Base-by-base conservation (phyloP, 30 jellyfish, hydroid and myxozoan genomes). In the Turritopsis dohrnii region DNA sequence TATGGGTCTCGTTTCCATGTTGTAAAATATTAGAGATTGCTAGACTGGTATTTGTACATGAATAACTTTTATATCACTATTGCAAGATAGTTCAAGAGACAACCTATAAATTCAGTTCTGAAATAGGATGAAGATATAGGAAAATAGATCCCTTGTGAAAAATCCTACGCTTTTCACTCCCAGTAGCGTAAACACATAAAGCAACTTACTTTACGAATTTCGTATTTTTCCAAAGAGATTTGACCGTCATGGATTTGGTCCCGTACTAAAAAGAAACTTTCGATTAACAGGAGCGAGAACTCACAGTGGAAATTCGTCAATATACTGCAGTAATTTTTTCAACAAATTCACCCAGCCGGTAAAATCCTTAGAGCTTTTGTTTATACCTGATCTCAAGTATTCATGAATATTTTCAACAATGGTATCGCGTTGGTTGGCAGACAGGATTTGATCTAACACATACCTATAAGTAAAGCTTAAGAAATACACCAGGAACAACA, bases 331-430 rank as follows among this genome's bases (percentile, higher is more conserved):
- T n/a, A n/a, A n/a, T n/a, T n/a, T n/a, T n/a, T n/a, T n/a, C n/a
- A n/a, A 21, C 83, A 28, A 21, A 1, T 31, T 74, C 83, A 74
- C 26, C 83, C 27, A 21, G 19, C 8, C 19, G 83, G 16, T 52
- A n/a, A 19, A 52, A n/a, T n/a, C n/a, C n/a, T n/a, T n/a, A n/a
- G n/a, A n/a, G n/a, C n/a, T n/a, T n/a, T n/a, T n/a, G n/a, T 41
- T 41, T 41, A 5, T 81, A 82, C 96, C 77, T 41, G 79, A 65
- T 9, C 86, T 29, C 29, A 91, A 80, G 76, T 84, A 88, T 26
- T 91, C 96, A 66, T 87, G 96, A 28, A 91, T 87, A 66, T 87
- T 91, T 76, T 91, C 97, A 16, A 91, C 87, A 25, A 91, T 86
- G n/a, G 80, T 82, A 52, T 91, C 97, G 24, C 96, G 89, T 21